Base-by-base conservation (phyloP, 1,140 invertebrate genomes). In the Yoshiicerus persimilis region DNA sequence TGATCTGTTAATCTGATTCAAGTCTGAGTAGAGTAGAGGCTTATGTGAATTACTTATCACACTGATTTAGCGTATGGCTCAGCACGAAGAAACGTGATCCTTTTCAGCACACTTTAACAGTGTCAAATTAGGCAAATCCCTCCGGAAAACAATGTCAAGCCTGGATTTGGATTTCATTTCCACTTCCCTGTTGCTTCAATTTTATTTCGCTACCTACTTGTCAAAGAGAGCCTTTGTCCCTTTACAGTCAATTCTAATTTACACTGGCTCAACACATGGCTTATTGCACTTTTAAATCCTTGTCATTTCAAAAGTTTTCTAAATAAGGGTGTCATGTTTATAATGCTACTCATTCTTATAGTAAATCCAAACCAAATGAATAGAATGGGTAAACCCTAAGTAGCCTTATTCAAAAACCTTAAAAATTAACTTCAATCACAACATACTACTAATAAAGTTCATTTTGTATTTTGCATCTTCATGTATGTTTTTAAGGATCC, bases 111-210 rank as follows among this genome's bases (percentile, higher is more conserved):
- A 86, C 84, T 62, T 83, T 83, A 87, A 87, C 36, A 87, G 38
- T 38, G 23, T 87, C 62, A 80, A 87, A 87, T 87, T 87, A 87
- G 36, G 86, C 32, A 77, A 87, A 87, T 87, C 86, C 66, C 36
- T 75, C 70, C 34, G 56, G 86, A 87, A 75, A 88, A 83, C 87
- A 88, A 88, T 84, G 56, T 64, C 70, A 88, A 32, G n/a, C 64
- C 34, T 32, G 77, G 38, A 38, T 39, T 39, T 83, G 77, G 34
- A 83, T 41, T 83, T 38, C 77, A 83, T 23, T 39, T 39, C 25
- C 32, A 34, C 77, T 39, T 83, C 77, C 34, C 77, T 70, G 66
- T 70, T 70, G 66, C 66, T 70, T 70, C 66, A 70, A 70, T 70
- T 70, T 70, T 70, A 83, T 83, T 41, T 39, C n/a, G 30, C 30